Percentiles rank a stretch among this genome's conserved stretches.
Evolutionary conservation across 2,888 invertebrate species (phyloP).

Genomic region (Scaptomyza reducta): DNA sequence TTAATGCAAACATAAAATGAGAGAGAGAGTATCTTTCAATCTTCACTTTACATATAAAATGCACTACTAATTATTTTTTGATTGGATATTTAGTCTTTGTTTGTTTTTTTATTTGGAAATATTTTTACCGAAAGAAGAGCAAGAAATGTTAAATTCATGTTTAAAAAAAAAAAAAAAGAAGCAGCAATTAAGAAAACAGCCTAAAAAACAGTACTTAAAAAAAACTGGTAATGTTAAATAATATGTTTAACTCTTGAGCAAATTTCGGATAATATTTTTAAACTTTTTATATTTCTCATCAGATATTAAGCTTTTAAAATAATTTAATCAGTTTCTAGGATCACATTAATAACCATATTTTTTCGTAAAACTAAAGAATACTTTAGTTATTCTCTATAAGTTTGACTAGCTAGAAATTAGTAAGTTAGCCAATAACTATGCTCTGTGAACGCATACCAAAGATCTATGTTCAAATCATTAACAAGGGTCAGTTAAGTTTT

Average conservation of each 20-base stretch:
- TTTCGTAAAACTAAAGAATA: not conserved
- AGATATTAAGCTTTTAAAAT: not conserved
- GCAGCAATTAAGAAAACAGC: not conserved
- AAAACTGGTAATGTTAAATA: not conserved
- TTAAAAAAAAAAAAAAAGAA: not conserved
- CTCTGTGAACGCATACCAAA: not conserved
- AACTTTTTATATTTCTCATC: not conserved
- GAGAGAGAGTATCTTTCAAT: conserved; percentile 48
- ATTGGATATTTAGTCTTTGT: conserved; percentile 33
- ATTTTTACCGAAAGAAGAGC: conserved; percentile 29
- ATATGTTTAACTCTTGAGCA: conserved; percentile 18
- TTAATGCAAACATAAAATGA: conserved; percentile 68
- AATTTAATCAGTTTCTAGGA: not conserved
- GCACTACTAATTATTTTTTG: conserved; percentile 49
- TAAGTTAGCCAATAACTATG: not conserved
- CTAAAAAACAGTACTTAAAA: not conserved
- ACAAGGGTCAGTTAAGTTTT: conserved; percentile 33
- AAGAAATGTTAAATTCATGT: not conserved
- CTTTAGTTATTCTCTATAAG: not conserved
- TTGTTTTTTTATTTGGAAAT: conserved; percentile 12
- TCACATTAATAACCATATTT: not conserved
- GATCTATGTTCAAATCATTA: conserved; percentile 12
- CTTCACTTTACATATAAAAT: conserved; percentile 49
- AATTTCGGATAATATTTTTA: not conserved
- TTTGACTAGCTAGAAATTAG: conserved; percentile 3